Conservation (phyloP, 35 echinoderm and acorn worm species). For the Hemicentrotus pulcherrimus region DNA sequence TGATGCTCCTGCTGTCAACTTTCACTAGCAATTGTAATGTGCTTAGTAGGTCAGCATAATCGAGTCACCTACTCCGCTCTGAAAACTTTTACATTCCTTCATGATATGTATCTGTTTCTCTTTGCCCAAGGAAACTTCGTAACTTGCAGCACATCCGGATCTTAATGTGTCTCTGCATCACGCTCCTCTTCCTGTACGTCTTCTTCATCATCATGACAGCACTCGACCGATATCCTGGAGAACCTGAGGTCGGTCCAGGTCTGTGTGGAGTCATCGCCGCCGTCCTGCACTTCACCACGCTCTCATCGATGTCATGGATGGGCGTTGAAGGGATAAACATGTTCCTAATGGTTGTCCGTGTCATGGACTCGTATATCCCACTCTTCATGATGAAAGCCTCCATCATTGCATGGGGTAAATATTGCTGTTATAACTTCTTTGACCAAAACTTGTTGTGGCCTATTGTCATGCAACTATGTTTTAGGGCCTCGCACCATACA, state of each 20-base stretch:
- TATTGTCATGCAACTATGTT: too few species aligned
- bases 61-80: too few species aligned
- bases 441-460: neutral
- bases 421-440: neutral
- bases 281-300: conserved; percentile 41
- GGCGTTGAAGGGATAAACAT: conserved; percentile 52
- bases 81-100: too few species aligned
- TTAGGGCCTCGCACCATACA: too few species aligned
- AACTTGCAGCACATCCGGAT: conserved; percentile 36
- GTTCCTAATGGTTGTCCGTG: conserved; percentile 65
- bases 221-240: neutral
- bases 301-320: conserved; percentile 57
- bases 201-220: conserved; percentile 27
- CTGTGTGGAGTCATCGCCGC: conserved; percentile 39
- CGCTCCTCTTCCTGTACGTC: conserved; percentile 48
- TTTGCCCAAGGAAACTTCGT: conserved; percentile 45
- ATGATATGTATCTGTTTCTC: too few species aligned
- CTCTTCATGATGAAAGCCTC: conserved; percentile 51
- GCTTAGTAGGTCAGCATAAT: too few species aligned
- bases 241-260: neutral
- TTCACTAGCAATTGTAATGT: too few species aligned
- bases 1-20: too few species aligned
- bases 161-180: conserved; percentile 42
- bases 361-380: conserved; percentile 47
- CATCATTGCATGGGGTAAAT: neutral